Conservation (phyloP, 2,888 invertebrate species). For the Slavum lentiscoides region DNA sequence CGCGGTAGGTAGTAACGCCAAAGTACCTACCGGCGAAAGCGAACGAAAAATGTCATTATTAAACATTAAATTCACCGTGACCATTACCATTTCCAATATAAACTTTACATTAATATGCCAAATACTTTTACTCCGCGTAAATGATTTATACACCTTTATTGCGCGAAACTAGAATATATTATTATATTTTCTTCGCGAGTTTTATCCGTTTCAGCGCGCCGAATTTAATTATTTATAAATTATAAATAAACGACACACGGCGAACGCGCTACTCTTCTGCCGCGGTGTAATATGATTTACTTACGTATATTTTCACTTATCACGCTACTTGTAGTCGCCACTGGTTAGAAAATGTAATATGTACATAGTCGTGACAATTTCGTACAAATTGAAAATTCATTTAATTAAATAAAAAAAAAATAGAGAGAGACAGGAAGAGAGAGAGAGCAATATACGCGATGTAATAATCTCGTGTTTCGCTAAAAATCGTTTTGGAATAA, state of each 20-base stretch:
- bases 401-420: background rate
- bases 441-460: background rate
- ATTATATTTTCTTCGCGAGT: constrained; percentile 19
- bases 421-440: too few relatives aligned
- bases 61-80: constrained; percentile 47
- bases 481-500: constrained; percentile 18
- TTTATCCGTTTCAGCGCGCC: constrained; percentile 19
- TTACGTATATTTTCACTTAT: background rate
- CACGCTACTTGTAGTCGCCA: background rate
- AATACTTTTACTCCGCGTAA: constrained; percentile 36
- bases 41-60: constrained; percentile 45
- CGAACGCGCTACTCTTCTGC: background rate
- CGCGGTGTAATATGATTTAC: constrained; percentile 7
- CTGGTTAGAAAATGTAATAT: background rate
- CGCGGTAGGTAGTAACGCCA: background rate
- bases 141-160: constrained; percentile 45
- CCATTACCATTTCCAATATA: constrained; percentile 49
- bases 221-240: constrained; percentile 37
- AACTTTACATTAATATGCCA: constrained; percentile 39
- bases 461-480: constrained; percentile 18
- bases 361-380: background rate
- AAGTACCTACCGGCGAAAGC: background rate
- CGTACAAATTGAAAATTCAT: constrained; percentile 20
- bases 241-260: constrained; percentile 7
- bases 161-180: constrained; percentile 15